phyloP scores from a whole-genome alignment of 2,113 vertebrate species.

The Genyomyrus donnyi region DNA sequence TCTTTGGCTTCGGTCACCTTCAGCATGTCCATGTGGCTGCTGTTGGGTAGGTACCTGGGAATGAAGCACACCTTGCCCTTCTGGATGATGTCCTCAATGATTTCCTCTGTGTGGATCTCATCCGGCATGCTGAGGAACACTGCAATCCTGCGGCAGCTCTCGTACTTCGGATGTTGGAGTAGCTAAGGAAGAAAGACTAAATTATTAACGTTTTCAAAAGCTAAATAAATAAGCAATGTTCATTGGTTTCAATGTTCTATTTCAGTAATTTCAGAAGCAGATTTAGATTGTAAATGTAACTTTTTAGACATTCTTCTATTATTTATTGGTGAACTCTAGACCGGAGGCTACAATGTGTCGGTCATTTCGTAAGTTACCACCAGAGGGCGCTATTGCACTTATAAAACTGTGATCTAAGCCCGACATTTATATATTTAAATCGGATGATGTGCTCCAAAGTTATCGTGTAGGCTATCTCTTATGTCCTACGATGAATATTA shows the following conservation, averaged over 20 bases:
- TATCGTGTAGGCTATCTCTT: background rate
- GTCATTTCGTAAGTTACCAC: background rate
- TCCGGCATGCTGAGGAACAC: conserved; percentile 88
- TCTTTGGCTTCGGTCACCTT: conserved; percentile 67
- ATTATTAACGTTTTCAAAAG: background rate
- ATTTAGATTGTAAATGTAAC: background rate
- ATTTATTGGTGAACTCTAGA: background rate
- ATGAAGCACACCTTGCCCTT: conserved; percentile 83
- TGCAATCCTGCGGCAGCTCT: conserved; percentile 67
- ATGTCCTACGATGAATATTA: background rate
- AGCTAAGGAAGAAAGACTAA: conserved; percentile 54
- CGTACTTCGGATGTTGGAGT: conserved; percentile 70
- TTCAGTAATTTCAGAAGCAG: background rate
- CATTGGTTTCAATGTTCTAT: background rate
- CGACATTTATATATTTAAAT: background rate
- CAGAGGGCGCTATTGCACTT: background rate
- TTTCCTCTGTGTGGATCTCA: conserved; percentile 77
- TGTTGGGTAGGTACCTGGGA: conserved; percentile 68
- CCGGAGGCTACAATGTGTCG: background rate
- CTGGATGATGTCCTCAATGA: conserved; percentile 73
- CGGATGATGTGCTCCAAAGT: background rate
- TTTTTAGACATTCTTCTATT: background rate
- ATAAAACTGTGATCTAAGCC: background rate
- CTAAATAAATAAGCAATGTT: background rate
- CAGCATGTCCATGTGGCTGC: conserved; percentile 91